A percentile compares a stretch with the other conserved stretches of the same genome.
phyloP scores from a whole-genome alignment of 2,888 invertebrate genomes.

The Cistogaster globosa region DNA sequence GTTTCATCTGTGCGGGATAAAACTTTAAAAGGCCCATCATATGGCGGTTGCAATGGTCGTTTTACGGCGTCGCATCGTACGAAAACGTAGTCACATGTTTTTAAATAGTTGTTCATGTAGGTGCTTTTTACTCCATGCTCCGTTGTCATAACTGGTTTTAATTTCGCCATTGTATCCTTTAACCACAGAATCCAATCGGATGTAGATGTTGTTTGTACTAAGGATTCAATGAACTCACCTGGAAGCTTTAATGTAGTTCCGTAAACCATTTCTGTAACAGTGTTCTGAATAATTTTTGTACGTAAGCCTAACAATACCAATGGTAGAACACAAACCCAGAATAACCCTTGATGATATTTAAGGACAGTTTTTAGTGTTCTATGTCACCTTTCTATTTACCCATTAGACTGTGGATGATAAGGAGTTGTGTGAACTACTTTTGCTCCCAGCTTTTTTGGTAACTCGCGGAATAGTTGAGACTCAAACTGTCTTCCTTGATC shows the following conservation, averaged over 20 bases:
- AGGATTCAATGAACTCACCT: not conserved
- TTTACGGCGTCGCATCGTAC: not conserved
- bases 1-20: no score
- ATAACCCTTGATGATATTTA: not conserved
- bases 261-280: no score
- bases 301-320: no score
- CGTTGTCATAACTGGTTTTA: not conserved
- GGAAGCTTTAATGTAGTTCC: no score
- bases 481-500: slow-evolving; percentile 40
- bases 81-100: not conserved
- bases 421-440: slow-evolving; percentile 44
- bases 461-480: slow-evolving; percentile 72
- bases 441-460: slow-evolving; percentile 68
- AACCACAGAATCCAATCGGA: not conserved
- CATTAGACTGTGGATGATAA: slow-evolving; percentile 59
- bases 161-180: no score
- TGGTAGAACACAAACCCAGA: no score
- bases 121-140: not conserved
- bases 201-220: not conserved
- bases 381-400: slow-evolving; percentile 59
- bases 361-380: slow-evolving; percentile 35
- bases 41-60: no score
- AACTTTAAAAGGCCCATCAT: no score
- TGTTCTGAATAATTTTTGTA: no score
- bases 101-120: not conserved